Evolutionary conservation across 2,888 invertebrate species (phyloP), one percentile per base, ranked within the genome.

Genomic region (Homarus gammarus): DNA sequence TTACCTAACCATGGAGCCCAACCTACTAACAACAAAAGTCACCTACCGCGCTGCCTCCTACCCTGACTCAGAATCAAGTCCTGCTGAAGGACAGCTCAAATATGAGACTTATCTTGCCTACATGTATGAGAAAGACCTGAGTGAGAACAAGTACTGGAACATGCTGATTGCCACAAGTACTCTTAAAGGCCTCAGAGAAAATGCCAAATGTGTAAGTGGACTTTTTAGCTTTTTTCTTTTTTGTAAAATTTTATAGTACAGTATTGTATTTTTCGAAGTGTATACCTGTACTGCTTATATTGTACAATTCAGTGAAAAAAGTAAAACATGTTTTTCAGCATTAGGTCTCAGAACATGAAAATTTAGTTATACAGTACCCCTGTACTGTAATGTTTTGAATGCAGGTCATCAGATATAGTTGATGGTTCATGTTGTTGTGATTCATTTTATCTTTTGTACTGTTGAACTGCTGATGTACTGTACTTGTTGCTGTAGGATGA

Each of bases 71-170:
- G n/a, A 78, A 18, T 18, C 38, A 5, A 49, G n/a, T 5, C 51
- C 33, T 6, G 51, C 44, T 12, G 61, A 84, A 31, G 61, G 61
- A 18, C 64, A 84, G 6, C 38, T 91, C 38, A 56, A 56, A 49
- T 92, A 92, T 51, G 87, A 89, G 38, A 83, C 89, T 6, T 92
- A 78, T 44, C 84, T 90, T n/a, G 79, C 92, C 33, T 92, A 92
- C 81, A 90, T 92, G 92, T 92, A 92, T 56, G 92, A 90, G 44
- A 75, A 87, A 15, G 92, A 92, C 51, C 33, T 89, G 51, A 82
- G 51, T 68, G 90, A 92, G 51, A 75, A 56, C 22, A 86, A 89
- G 40, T 92, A 90, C 78, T 90, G 92, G 90, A 51, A 89, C 15
- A 87, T 56, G 31, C 77, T 92, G 15, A 68, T 92, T n/a, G 79